phyloP scores from a whole-genome alignment of 1,140 invertebrate genomes.

The Hyles vespertilio region DNA sequence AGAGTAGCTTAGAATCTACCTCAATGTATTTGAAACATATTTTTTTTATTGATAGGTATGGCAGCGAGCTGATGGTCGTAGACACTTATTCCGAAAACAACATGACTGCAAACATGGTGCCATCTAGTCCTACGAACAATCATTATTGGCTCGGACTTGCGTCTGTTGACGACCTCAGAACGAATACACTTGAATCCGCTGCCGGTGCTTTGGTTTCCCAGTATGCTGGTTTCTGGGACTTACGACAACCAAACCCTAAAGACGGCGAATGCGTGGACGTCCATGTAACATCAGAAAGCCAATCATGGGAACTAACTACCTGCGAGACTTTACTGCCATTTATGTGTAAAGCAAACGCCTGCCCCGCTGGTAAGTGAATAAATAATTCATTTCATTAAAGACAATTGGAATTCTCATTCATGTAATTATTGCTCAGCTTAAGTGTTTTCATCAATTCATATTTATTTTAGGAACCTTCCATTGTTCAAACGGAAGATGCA shows the following conservation, averaged over 20 bases:
- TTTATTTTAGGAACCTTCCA: constrained; percentile 85
- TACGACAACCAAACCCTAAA: constrained; percentile 89
- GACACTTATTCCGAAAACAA: constrained; percentile 94
- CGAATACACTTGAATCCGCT: constrained; percentile 95
- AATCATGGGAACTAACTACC: constrained; percentile 94
- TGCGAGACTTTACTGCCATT: constrained; percentile 96
- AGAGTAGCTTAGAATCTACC: too few species aligned
- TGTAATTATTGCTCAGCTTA: constrained; percentile 11
- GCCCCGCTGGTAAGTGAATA: constrained; percentile 84
- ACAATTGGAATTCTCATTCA: not conserved
- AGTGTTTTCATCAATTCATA: constrained; percentile 26
- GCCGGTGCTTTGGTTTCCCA: constrained; percentile 93
- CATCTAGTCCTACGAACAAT: constrained; percentile 77
- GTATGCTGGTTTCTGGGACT: constrained; percentile 94
- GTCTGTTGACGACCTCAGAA: constrained; percentile 92
- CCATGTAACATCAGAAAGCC: constrained; percentile 84
- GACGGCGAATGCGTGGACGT: constrained; percentile 93
- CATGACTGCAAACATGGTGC: constrained; percentile 88
- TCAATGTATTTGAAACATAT: too few species aligned
- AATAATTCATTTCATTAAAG: constrained; percentile 4
- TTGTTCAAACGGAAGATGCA: constrained; percentile 94
- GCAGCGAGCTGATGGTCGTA: constrained; percentile 92
- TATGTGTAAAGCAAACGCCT: constrained; percentile 94
- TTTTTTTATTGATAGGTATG: constrained; percentile 82
- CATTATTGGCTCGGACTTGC: constrained; percentile 93